Conservation (phyloP, 1,140 invertebrate genomes). For the Triops longicaudatus region DNA sequence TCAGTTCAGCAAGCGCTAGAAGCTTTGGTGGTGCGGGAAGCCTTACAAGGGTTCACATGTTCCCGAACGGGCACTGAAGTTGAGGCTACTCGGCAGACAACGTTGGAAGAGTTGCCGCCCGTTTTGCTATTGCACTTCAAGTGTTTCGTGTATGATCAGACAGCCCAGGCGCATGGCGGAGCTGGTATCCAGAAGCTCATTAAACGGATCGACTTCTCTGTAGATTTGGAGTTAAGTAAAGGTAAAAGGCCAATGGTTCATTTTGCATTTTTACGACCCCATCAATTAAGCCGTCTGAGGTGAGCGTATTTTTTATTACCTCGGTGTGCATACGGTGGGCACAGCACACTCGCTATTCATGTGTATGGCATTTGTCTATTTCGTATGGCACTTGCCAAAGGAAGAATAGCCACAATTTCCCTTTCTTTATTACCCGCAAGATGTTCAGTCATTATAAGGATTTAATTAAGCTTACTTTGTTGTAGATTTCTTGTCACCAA, state of each 20-base stretch:
- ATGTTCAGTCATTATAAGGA: not conserved
- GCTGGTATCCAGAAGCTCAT: conserved; percentile 70
- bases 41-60: conserved; percentile 72
- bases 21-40: conserved; percentile 68
- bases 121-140: conserved; percentile 75
- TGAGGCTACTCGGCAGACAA: conserved; percentile 75
- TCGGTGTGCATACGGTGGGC: conserved; percentile 5
- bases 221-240: conserved; percentile 79
- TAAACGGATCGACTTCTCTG: conserved; percentile 77
- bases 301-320: not conserved
- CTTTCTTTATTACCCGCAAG: not conserved
- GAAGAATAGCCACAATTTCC: not conserved
- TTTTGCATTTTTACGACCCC: not conserved
- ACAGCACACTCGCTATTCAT: conserved; percentile 7
- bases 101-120: conserved; percentile 74
- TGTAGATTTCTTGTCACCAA: conserved; percentile 72
- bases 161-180: conserved; percentile 45
- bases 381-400: not conserved
- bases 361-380: conserved; percentile 3
- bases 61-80: conserved; percentile 68
- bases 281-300: conserved; percentile 12
- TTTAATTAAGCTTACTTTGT: conserved; percentile 29
- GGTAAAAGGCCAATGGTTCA: conserved; percentile 50
- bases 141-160: conserved; percentile 73
- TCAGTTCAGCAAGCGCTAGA: conserved; percentile 75